A percentile compares a stretch with the other conserved stretches of the same genome.
Conservation (phyloP, 2,888 invertebrate species). For the Rotaria magnacalcarata region DNA sequence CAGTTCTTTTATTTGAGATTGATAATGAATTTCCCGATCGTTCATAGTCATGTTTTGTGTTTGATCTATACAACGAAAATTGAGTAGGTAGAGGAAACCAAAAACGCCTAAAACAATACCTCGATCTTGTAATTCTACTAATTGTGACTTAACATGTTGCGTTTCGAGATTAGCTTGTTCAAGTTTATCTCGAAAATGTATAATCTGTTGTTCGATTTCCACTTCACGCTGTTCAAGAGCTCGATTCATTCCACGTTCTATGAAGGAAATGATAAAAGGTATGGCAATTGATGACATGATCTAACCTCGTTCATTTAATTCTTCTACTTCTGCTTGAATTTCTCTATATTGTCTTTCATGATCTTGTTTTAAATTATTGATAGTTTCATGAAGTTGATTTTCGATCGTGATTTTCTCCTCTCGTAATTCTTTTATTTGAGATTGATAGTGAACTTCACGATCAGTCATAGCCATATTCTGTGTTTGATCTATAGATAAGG, state of each 20-base stretch:
- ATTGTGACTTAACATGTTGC: neutral
- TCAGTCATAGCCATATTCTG: neutral
- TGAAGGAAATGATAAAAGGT: neutral
- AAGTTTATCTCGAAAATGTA: neutral
- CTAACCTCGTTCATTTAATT: neutral
- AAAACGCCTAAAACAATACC: too few species aligned
- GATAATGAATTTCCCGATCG: neutral
- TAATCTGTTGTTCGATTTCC: neutral
- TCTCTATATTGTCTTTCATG: neutral
- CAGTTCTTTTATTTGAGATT: neutral
- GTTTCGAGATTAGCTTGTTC: neutral
- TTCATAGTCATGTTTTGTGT: neutral
- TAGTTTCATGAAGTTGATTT: neutral
- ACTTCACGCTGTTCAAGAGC: neutral
- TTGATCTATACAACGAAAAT: neutral
- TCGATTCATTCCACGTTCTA: neutral
- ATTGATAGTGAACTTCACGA: neutral
- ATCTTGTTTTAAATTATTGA: neutral
- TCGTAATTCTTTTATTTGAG: neutral
- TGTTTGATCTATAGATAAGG: neutral
- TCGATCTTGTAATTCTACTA: neutral
- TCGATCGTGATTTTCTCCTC: neutral
- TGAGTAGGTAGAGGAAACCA: too few species aligned
- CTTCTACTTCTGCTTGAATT: too few species aligned
- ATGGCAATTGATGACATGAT: neutral